These are phyloP conservation scores for Setipinna tenuifilis DNA, from an alignment of 2,797 vertebrate genomes.

Conservation along the genomic window DNA sequence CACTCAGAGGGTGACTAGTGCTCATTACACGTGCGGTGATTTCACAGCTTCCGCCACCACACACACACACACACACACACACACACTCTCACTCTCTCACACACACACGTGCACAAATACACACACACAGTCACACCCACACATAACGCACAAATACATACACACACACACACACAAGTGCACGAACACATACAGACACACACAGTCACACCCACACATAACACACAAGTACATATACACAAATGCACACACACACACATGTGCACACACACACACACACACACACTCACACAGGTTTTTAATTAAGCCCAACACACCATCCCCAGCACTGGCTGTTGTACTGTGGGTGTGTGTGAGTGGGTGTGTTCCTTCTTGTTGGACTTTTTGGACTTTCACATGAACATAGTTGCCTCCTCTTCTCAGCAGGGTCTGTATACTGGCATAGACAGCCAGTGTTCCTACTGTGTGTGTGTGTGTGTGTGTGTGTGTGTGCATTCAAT, in stretches of 20 bases:
- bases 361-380: not conserved
- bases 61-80: constrained; percentile 3
- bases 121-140: not conserved
- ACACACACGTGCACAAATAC: not conserved
- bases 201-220: not conserved
- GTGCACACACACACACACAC: not conserved
- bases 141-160: not conserved
- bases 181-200: not conserved
- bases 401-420: not conserved
- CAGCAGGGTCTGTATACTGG: not conserved
- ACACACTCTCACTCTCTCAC: not conserved
- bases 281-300: not conserved
- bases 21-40: not conserved
- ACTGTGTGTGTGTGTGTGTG: no score
- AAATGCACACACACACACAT: not conserved
- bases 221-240: not conserved
- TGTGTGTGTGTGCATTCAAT: no score
- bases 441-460: not conserved
- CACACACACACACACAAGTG: not conserved
- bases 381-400: not conserved
- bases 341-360: not conserved
- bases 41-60: not conserved
- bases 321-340: not conserved
- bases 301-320: not conserved
- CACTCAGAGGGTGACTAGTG: not conserved